phyloP scores from a whole-genome alignment of 2,888 invertebrate genomes.

The Cheiracanthium punctorium region DNA sequence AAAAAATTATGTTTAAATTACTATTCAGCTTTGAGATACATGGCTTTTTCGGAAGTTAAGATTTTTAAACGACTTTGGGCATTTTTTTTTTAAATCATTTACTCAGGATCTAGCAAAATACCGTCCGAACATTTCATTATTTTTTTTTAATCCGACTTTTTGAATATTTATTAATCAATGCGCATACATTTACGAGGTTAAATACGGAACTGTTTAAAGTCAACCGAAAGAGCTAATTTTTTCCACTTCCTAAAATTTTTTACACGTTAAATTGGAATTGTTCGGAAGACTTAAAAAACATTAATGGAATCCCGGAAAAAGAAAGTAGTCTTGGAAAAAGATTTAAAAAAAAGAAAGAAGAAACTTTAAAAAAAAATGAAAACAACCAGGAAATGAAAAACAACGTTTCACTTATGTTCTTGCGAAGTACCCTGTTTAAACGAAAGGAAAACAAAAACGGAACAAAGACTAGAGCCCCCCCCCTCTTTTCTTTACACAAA shows the following conservation, averaged over 20 bases:
- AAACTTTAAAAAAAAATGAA: neutral
- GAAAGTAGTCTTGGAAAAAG: neutral
- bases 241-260: slow-evolving; percentile 6
- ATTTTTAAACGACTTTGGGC: too few species aligned
- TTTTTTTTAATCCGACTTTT: neutral
- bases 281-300: slow-evolving; percentile 5
- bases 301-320: slow-evolving; percentile 8
- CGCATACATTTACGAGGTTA: neutral
- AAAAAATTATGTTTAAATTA: too few species aligned
- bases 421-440: slow-evolving; percentile 21
- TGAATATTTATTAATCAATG: slow-evolving; percentile 1
- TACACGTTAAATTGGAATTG: slow-evolving; percentile 17
- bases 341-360: neutral
- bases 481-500: neutral
- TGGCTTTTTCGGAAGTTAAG: too few species aligned
- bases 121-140: neutral
- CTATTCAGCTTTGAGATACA: too few species aligned
- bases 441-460: slow-evolving; percentile 27
- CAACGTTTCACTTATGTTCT: slow-evolving; percentile 31
- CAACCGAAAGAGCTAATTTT: neutral
- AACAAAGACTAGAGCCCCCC: slow-evolving; percentile 2
- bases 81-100: neutral
- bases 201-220: neutral
- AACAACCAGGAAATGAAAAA: slow-evolving; percentile 15
- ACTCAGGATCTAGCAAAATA: neutral